These are phyloP conservation scores for Lasioglossum villosulum DNA, from an alignment of 2,888 invertebrate species.

Conservation along the genomic window DNA sequence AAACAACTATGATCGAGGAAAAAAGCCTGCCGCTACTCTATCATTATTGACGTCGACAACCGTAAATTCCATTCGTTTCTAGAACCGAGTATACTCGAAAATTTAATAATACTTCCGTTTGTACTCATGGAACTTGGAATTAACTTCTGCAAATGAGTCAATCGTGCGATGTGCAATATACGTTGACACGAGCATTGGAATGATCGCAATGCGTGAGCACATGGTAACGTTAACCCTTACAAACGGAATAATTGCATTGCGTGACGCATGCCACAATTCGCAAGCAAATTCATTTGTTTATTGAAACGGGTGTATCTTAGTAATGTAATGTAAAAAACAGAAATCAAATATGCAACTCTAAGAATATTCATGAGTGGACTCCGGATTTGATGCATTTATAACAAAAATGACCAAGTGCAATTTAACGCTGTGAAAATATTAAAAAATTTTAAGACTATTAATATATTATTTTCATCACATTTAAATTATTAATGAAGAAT, in stretches of 20 bases:
- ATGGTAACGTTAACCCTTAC: background rate
- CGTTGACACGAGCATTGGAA: background rate
- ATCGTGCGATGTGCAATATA: background rate
- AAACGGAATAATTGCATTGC: background rate
- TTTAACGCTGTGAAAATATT: no score
- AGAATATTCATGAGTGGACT: background rate
- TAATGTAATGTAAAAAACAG: no score
- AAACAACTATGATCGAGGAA: background rate
- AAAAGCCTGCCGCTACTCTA: background rate
- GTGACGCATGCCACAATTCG: background rate
- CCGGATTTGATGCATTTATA: no score
- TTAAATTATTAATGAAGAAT: no score
- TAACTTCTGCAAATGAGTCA: background rate
- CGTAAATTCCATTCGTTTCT: background rate
- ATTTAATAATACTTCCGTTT: background rate
- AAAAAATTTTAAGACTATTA: no score
- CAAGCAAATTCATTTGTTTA: background rate
- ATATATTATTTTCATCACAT: no score
- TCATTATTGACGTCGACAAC: background rate
- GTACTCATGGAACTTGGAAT: background rate
- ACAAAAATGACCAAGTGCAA: no score
- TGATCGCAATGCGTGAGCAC: background rate
- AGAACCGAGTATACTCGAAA: background rate
- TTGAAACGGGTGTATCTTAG: background rate
- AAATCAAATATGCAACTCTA: background rate